phyloP scores from a whole-genome alignment of 2,888 invertebrate species.

The Gerosis bhagava region DNA sequence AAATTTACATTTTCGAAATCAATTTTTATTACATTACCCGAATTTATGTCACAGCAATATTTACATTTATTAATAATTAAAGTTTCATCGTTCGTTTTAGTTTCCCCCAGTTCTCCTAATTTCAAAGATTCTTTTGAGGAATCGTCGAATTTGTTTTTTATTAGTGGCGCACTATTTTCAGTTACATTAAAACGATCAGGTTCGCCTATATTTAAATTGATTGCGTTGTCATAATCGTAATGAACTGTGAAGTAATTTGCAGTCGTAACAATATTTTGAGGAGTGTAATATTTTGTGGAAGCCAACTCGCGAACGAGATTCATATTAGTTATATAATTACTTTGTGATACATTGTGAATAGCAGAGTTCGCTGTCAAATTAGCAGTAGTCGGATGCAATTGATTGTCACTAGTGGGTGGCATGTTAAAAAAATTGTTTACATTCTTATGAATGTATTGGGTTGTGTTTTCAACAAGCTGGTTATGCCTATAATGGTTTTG shows the following conservation, averaged over 20 bases:
- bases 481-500: conserved; percentile 69
- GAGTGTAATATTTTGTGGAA: conserved; percentile 45
- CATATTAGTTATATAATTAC: conserved; percentile 41
- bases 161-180: conserved; percentile 19
- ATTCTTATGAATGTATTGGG: conserved; percentile 25
- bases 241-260: conserved; percentile 66
- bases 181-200: conserved; percentile 24
- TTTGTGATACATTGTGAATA: conserved; percentile 41
- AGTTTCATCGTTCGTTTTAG: conserved; percentile 29
- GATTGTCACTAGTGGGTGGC: conserved; percentile 1
- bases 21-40: conserved; percentile 31
- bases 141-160: conserved; percentile 27
- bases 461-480: conserved; percentile 16
- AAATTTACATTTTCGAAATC: conserved; percentile 35
- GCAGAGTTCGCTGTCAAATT: conserved; percentile 5
- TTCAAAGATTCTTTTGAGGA: conserved; percentile 15
- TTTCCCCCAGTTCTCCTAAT: conserved; percentile 32
- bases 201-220: conserved; percentile 32
- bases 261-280: conserved; percentile 47
- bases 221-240: conserved; percentile 42
- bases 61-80: conserved; percentile 46
- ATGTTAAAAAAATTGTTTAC: conserved; percentile 33
- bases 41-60: conserved; percentile 48
- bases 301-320: conserved; percentile 63
- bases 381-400: neutral